These are phyloP conservation scores for Bettongia penicillata DNA, from an alignment of 2,113 vertebrate species.

Conservation along the genomic window DNA sequence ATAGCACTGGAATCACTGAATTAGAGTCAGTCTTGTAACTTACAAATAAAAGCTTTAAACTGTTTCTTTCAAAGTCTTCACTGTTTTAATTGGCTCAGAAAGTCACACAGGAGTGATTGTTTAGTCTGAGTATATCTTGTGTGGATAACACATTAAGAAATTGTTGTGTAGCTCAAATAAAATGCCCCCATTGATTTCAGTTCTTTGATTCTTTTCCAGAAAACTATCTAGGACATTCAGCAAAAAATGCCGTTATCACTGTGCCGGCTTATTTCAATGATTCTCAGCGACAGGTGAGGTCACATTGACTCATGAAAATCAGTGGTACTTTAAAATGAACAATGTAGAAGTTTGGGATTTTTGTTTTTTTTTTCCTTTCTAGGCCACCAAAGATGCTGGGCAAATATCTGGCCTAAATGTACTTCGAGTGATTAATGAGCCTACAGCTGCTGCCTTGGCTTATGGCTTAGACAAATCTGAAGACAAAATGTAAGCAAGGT, in stretches of 20 bases:
- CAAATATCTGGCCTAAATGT: conserved; percentile 98
- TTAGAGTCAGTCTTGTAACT: neutral
- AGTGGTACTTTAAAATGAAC: neutral
- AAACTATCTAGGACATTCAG: conserved; percentile 93
- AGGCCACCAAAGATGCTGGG: conserved; percentile 99
- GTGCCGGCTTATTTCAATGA: conserved; percentile 99
- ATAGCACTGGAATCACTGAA: neutral
- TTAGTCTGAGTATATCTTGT: neutral
- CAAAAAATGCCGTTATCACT: conserved; percentile 97
- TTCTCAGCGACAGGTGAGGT: conserved; percentile 96
- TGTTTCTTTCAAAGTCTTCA: neutral
- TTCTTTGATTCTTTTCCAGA: conserved; percentile 84
- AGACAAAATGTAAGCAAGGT: conserved; percentile 93
- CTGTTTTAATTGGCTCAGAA: neutral
- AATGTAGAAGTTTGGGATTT: neutral
- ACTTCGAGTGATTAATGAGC: conserved; percentile 97
- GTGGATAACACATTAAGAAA: neutral
- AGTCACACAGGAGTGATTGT: neutral
- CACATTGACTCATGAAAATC: neutral
- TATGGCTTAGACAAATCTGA: conserved; percentile 99
- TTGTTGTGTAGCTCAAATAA: conserved; percentile 18
- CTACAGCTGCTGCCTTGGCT: conserved; percentile 96
- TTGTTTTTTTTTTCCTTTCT: conserved; percentile 18
- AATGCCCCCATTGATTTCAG: conserved; percentile 13
- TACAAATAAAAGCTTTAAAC: conserved; percentile 24